Evolutionary conservation across 2,113 vertebrate genomes (phyloP).

Genomic region (Poecile atricapillus): DNA sequence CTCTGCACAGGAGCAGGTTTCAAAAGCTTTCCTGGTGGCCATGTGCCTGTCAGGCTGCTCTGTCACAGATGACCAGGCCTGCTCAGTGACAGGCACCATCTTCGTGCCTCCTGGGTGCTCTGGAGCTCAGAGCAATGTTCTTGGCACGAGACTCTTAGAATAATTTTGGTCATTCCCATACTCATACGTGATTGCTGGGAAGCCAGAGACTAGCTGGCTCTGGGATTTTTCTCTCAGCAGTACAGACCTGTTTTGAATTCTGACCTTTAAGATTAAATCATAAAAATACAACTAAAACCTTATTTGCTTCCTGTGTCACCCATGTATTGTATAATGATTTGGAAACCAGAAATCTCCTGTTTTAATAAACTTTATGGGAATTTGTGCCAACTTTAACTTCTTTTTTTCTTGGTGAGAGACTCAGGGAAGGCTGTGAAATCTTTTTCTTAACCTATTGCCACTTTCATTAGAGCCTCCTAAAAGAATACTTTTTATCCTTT

Average conservation of each 20-base stretch:
- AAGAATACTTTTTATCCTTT: slow-evolving; percentile 1
- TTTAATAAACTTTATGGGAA: not conserved
- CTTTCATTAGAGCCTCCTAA: not conserved
- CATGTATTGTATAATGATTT: not conserved
- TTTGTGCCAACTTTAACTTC: not conserved
- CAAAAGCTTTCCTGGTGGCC: not conserved
- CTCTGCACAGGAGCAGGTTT: rapidly evolving
- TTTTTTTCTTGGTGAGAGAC: not conserved
- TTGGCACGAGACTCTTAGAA: not conserved
- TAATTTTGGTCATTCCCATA: not conserved
- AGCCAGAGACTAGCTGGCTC: not conserved
- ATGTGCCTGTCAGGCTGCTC: not conserved
- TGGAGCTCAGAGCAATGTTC: not conserved
- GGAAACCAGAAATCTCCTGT: not conserved
- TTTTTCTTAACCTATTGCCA: not conserved
- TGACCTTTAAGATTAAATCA: not conserved
- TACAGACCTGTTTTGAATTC: not conserved
- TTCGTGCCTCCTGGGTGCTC: not conserved
- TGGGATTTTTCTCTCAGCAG: not conserved
- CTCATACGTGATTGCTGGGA: not conserved
- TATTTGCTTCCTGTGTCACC: not conserved
- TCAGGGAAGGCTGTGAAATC: not conserved
- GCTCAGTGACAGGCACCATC: not conserved
- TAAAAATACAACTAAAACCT: not conserved
- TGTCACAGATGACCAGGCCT: not conserved